Evolutionary conservation across 2,113 vertebrate genomes (phyloP).

Genomic region (Cynopterus brachyotis): DNA sequence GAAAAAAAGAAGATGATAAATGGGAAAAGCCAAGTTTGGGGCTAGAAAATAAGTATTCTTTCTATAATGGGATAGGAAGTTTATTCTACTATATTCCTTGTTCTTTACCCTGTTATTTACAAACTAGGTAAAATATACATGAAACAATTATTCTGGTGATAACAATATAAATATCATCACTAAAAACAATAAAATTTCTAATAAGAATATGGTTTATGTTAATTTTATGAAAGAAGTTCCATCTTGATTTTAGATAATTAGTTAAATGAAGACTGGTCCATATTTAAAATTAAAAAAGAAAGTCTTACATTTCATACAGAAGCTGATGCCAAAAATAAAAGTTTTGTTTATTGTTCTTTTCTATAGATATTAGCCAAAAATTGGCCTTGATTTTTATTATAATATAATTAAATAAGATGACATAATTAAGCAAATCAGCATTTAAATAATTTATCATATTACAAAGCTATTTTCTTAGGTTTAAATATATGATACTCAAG

Average conservation of each 20-base stretch:
- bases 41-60: neutral
- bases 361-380: neutral
- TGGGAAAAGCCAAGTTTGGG: neutral
- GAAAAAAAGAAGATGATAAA: neutral
- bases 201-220: neutral
- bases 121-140: neutral
- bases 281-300: neutral
- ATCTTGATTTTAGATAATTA: neutral
- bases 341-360: neutral
- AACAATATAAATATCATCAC: neutral
- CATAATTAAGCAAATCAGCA: neutral
- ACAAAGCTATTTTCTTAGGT: neutral
- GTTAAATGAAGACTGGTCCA: neutral
- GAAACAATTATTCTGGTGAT: neutral
- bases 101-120: neutral
- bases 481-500: neutral
- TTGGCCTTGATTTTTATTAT: neutral
- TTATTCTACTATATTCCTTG: neutral
- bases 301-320: neutral
- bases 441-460: conserved; percentile 9
- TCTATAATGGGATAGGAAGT: neutral
- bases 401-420: neutral
- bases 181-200: neutral
- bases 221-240: neutral
- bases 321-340: neutral